These are phyloP conservation scores for Bos taurus DNA, from an alignment of 2,113 vertebrate genomes.

Conservation along the genomic window DNA sequence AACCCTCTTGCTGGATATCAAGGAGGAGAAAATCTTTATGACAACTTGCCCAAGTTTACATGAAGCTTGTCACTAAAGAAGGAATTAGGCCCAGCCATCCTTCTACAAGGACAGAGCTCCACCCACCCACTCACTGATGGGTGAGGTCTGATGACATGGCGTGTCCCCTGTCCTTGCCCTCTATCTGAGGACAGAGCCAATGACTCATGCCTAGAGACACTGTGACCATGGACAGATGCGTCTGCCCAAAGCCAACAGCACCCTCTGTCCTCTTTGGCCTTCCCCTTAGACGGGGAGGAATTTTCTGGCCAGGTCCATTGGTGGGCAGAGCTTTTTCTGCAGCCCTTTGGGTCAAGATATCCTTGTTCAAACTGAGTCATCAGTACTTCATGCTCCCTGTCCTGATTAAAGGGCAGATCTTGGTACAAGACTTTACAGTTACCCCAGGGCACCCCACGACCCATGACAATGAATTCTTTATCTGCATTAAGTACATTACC, in stretches of 20 bases:
- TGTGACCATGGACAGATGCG: not conserved
- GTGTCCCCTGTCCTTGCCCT: not conserved
- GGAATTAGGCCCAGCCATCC: not conserved
- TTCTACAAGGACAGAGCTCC: not conserved
- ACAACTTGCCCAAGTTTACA: not conserved
- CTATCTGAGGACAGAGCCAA: not conserved
- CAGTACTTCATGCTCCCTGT: not conserved
- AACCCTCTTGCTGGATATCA: not conserved
- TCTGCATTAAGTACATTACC: rapidly evolving
- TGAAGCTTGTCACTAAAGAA: not conserved
- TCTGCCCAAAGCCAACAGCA: not conserved
- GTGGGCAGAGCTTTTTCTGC: not conserved
- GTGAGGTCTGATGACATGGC: rapidly evolving
- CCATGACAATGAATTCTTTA: not conserved
- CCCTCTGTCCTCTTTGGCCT: not conserved
- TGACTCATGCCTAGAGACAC: not conserved
- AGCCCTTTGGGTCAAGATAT: not conserved
- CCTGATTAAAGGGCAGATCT: not conserved
- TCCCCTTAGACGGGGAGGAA: not conserved
- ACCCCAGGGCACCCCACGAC: not conserved
- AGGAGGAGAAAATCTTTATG: not conserved
- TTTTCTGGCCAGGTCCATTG: not conserved
- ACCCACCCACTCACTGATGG: not conserved
- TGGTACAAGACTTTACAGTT: not conserved
- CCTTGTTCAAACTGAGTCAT: not conserved